Percentiles rank a stretch among this genome's conserved stretches.
phyloP scores from a whole-genome alignment of 2,888 invertebrate species.

The Nasonovia ribisnigri region DNA sequence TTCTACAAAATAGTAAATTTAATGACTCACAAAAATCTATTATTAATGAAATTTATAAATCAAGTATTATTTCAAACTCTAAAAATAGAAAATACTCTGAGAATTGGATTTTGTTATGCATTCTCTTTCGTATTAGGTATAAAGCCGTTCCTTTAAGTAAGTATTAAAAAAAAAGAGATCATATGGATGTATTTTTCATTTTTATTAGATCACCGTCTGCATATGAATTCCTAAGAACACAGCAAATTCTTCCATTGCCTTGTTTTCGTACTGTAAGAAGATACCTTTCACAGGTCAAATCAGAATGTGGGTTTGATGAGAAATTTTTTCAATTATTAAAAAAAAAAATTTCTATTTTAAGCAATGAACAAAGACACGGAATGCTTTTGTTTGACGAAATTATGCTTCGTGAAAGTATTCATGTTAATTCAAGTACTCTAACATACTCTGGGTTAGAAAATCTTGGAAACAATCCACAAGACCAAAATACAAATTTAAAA shows the following conservation, averaged over 20 bases:
- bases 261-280: neutral
- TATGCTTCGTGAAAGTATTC: neutral
- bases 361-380: neutral
- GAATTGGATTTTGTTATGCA: too few species aligned
- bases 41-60: too few species aligned
- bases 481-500: conserved; percentile 1
- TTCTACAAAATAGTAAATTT: too few species aligned
- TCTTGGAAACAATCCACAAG: conserved; percentile 1
- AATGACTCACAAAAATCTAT: too few species aligned
- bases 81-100: too few species aligned
- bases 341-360: conserved; percentile 4
- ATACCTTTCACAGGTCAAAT: neutral
- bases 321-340: conserved; percentile 12
- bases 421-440: neutral
- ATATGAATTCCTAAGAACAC: neutral
- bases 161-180: too few species aligned
- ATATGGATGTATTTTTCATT: neutral
- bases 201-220: neutral
- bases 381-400: neutral
- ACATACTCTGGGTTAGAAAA: conserved; percentile 2
- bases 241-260: conserved; percentile 2
- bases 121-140: too few species aligned
- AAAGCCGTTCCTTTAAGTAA: too few species aligned
- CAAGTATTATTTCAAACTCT: too few species aligned
- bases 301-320: conserved; percentile 17